phyloP scores from a whole-genome alignment of 2,113 vertebrate genomes.

The Hemibagrus wyckioides region DNA sequence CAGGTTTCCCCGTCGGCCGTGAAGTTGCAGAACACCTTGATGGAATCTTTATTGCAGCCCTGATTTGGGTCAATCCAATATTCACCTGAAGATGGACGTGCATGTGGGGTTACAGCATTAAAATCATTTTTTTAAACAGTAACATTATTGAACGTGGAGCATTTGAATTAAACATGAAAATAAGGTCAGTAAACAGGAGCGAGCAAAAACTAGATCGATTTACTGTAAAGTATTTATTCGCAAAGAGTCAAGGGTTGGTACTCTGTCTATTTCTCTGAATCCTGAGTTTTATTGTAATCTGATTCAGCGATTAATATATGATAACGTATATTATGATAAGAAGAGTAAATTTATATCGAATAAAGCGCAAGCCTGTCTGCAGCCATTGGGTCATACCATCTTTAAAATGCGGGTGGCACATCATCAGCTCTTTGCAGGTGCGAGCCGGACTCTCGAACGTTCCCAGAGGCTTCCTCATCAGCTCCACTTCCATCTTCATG shows the following conservation, averaged over 20 bases:
- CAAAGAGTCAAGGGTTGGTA: not conserved
- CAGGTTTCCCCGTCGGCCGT: conserved; percentile 89
- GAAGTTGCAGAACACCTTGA: conserved; percentile 92
- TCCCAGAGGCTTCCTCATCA: conserved; percentile 81
- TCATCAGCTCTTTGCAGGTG: conserved; percentile 85
- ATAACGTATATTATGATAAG: not conserved
- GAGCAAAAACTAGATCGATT: not conserved
- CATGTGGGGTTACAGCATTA: not conserved
- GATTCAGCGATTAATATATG: not conserved
- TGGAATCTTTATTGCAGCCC: conserved; percentile 82
- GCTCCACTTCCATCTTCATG: conserved; percentile 84
- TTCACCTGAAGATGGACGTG: conserved; percentile 73
- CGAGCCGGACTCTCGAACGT: conserved; percentile 83
- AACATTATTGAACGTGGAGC: not conserved
- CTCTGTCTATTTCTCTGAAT: not conserved
- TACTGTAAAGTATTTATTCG: not conserved
- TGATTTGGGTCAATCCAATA: conserved; percentile 98
- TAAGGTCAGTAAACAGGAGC: not conserved
- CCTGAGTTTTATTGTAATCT: not conserved
- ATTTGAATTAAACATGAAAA: conserved; percentile 16
- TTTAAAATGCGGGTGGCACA: conserved; percentile 78
- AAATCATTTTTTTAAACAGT: not conserved
- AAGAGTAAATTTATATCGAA: not conserved
- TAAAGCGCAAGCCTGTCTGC: not conserved
- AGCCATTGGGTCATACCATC: conserved; percentile 74